These are phyloP conservation scores for Heliconius sara DNA, from an alignment of 2,888 invertebrate species.

Conservation along the genomic window DNA sequence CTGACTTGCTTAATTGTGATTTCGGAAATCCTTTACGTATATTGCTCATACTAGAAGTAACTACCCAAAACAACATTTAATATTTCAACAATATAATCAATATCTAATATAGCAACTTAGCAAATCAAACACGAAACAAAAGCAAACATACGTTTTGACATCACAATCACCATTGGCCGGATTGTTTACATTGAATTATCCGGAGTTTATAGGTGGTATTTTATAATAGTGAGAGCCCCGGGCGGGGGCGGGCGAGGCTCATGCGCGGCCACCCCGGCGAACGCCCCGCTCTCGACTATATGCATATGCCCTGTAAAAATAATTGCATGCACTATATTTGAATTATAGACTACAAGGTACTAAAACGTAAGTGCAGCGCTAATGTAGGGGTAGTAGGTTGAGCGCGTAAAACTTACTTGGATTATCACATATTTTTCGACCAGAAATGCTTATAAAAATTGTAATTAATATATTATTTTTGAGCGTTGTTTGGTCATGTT, in stretches of 20 bases:
- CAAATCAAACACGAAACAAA: constrained; percentile 27
- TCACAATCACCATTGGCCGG: constrained; percentile 71
- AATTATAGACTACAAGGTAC: constrained; percentile 35
- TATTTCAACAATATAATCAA: background rate
- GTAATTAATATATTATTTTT: no score
- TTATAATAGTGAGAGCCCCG: constrained; percentile 58
- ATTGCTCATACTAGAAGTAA: background rate
- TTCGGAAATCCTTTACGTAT: background rate
- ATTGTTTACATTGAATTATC: constrained; percentile 79
- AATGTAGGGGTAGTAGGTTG: constrained; percentile 4
- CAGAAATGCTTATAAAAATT: background rate
- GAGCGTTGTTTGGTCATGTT: no score
- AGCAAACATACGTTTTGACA: constrained; percentile 58
- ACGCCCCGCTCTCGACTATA: constrained; percentile 62
- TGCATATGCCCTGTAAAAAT: constrained; percentile 42
- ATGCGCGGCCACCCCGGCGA: constrained; percentile 76
- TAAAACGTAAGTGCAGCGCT: constrained; percentile 21
- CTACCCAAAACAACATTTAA: background rate
- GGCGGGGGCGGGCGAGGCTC: constrained; percentile 75
- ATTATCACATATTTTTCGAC: background rate
- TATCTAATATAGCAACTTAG: background rate
- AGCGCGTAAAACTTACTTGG: constrained; percentile 2
- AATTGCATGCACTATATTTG: constrained; percentile 44
- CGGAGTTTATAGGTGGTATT: constrained; percentile 70
- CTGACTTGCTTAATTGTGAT: background rate